Conservation (phyloP, 2,888 invertebrate genomes). For the Crematogaster levior region DNA sequence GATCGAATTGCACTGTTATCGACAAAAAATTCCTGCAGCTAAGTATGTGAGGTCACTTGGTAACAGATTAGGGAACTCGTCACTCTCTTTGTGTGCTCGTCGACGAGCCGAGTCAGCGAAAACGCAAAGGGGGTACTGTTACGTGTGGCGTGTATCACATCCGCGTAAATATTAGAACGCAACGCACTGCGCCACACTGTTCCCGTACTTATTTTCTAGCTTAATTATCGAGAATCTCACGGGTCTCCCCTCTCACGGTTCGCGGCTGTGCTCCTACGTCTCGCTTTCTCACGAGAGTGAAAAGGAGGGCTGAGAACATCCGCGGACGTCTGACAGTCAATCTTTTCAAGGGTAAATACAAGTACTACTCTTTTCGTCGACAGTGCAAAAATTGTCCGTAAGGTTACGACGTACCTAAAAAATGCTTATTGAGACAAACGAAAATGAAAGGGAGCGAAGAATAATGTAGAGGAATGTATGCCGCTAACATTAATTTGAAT, state of each 20-base stretch:
- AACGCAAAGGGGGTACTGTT: slow-evolving; percentile 9
- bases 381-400: background rate
- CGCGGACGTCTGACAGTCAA: slow-evolving; percentile 61
- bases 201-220: slow-evolving; percentile 62
- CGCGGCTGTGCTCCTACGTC: background rate
- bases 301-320: slow-evolving; percentile 10
- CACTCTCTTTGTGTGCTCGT: background rate
- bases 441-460: background rate
- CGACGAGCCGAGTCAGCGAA: slow-evolving; percentile 24
- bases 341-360: slow-evolving; percentile 56
- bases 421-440: background rate
- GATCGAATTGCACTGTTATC: slow-evolving; percentile 64
- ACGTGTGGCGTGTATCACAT: background rate
- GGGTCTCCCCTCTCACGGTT: slow-evolving; percentile 44
- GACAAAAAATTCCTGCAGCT: slow-evolving; percentile 54
- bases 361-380: slow-evolving; percentile 13
- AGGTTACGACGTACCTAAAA: background rate
- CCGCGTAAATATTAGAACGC: slow-evolving; percentile 42
- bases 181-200: slow-evolving; percentile 21
- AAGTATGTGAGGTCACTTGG: slow-evolving; percentile 30
- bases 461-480: background rate
- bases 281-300: slow-evolving; percentile 50
- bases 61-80: slow-evolving; percentile 48
- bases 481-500: background rate
- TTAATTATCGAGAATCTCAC: slow-evolving; percentile 71